These are phyloP conservation scores for Macropus fuliginosus DNA, from an alignment of 2,797 vertebrate genomes.

Conservation along the genomic window DNA sequence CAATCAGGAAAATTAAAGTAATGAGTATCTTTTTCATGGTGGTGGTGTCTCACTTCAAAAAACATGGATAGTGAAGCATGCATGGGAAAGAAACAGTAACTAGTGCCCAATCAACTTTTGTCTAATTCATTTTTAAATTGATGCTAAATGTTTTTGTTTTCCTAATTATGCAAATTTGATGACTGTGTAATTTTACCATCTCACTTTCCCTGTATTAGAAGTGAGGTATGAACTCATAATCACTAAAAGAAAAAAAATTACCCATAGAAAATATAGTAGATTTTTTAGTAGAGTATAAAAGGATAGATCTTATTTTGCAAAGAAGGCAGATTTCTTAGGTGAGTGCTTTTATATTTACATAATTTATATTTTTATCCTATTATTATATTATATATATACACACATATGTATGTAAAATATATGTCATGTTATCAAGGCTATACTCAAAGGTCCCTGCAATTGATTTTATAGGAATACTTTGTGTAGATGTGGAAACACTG, in stretches of 20 bases:
- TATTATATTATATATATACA: background rate
- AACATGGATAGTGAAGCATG: background rate
- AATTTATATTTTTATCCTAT: background rate
- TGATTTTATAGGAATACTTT: background rate
- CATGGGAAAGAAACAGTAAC: background rate
- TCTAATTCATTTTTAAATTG: background rate
- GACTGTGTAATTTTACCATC: background rate
- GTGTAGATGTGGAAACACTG: background rate
- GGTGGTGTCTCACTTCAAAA: background rate
- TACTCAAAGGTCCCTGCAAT: background rate
- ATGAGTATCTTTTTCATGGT: background rate
- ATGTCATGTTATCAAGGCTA: background rate
- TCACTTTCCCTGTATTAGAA: background rate
- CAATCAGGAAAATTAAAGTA: background rate
- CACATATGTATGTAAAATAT: background rate
- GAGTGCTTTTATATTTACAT: background rate
- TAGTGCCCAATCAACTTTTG: background rate
- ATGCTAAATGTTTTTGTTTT: background rate
- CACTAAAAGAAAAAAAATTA: background rate
- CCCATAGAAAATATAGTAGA: background rate
- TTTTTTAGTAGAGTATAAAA: background rate
- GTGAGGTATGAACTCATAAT: background rate
- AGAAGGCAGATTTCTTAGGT: background rate
- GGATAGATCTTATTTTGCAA: background rate
- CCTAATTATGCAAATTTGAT: background rate